Base-by-base conservation (phyloP, 2,113 vertebrate genomes). In the Phrynocephalus versicolor region DNA sequence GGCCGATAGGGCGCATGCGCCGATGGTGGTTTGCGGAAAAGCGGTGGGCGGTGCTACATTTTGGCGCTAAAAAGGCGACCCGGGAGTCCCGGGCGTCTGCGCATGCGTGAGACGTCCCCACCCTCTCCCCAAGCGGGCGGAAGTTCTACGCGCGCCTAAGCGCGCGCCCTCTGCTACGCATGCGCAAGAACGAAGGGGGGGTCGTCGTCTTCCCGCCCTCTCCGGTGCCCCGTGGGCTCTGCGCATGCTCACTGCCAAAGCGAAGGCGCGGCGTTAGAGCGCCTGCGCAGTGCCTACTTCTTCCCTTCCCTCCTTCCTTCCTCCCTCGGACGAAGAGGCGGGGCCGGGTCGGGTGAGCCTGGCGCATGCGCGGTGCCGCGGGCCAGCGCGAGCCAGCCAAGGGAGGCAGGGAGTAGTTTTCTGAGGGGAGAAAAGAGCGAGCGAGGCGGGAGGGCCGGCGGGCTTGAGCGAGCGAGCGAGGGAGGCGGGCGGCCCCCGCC, bases 371-470 rank as follows among this genome's bases (percentile, higher is more conserved):
- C 78, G 13, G 1, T 73, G 77, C 21, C 15, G 69, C 70, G 69
- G 57, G 78, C 71, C 23, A 70, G 69, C 39, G 69, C 76, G 69
- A 81, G 60, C 60, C 69, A 81, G 84, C 51, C 82, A 76, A 76
- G 30, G 62, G 1, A 55, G 82, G 39, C 55, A 33, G 67, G 14
- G 76, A 15, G 84, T 81, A 15, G 84, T 81, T 78, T 86, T 86
- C 55, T 70, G 65, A 78, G 74, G 71, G 69, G 58, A 55, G 81
- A 69, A 13, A 25, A 30, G 27, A 14, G 71, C 37, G 82, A 74
- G 57, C 21, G 35, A 55, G 70, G 35, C 55, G 19, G 77, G 57
- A 30, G 15, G 69, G 45, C 45, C 5, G 65, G 55, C 76, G n/a
- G 37, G 75, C 55, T 62, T n/a, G n/a, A n/a, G n/a, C n/a, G n/a